Percentiles rank a stretch among this genome's conserved stretches.
These are phyloP conservation scores for Serinus canaria DNA, from an alignment of 2,113 vertebrate species.

Conservation along the genomic window DNA sequence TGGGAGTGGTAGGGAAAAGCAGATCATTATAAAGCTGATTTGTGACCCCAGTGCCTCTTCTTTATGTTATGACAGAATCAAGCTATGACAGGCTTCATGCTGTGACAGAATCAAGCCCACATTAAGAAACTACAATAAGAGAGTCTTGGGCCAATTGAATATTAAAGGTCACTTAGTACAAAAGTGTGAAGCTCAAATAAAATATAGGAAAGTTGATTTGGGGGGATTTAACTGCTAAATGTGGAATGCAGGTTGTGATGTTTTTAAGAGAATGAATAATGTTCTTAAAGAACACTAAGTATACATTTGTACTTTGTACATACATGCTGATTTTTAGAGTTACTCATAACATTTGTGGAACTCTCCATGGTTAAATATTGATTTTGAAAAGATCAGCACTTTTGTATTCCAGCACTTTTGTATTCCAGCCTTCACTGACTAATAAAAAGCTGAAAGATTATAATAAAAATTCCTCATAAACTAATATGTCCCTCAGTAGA, in stretches of 20 bases:
- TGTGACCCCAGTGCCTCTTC: not conserved
- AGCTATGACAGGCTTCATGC: too few relatives aligned
- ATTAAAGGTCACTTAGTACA: not conserved
- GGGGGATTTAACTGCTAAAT: not conserved
- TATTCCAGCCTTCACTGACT: not conserved
- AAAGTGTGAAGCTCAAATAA: not conserved
- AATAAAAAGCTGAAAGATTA: not conserved
- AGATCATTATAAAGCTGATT: not conserved
- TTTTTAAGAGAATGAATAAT: not conserved
- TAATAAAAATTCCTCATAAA: not conserved
- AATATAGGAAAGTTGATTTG: not conserved
- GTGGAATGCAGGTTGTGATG: not conserved
- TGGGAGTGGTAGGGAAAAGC: not conserved
- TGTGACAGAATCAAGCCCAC: not conserved
- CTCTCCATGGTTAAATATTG: not conserved
- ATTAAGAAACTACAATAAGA: not conserved
- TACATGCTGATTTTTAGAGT: not conserved
- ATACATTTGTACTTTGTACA: not conserved
- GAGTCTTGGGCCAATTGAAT: not conserved
- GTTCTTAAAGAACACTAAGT: not conserved
- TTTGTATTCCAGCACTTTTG: not conserved
- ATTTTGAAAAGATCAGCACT: not conserved
- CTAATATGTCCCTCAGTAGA: not conserved
- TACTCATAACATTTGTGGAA: not conserved
- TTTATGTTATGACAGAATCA: not conserved